Evolutionary conservation across 2,797 vertebrate genomes (phyloP), one percentile per base, ranked within the genome.

Genomic region (Cercopithecus diana): DNA sequence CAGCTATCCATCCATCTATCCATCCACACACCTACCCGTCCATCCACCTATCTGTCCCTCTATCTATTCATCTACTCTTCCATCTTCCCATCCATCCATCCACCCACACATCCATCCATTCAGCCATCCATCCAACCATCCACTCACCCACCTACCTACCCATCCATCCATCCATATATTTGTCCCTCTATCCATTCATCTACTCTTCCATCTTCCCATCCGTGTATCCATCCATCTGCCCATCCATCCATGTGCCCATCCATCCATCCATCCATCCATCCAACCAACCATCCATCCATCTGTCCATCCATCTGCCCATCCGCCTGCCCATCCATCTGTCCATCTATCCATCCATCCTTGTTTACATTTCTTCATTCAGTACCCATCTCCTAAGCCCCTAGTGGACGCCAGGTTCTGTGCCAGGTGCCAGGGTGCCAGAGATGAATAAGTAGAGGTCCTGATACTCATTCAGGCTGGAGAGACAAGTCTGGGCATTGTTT

Each of bases 71-170:
- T 30, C 28, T 61, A 15, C 58, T 30, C 28, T 61, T 33, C 58
- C 12, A 61, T 61, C 58, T 61, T 61, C 58, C 58, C 58, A 61
- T 61, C 28, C 58, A 64, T 55, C 3, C 26, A 28, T 1, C 17
- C 50, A 19, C 5, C 13, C 7, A 6, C 0, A 5, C 12, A 15
- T 7, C 12, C 5, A 61, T 61, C 5, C 2, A 64, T 64, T 2
- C 6, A 33, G 1, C 58, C 5, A 33, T 2, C 58, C 2, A 13
- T 0, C 55, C 8, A 3, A 9, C 10, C 4, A 13, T 26, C 1
- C 26, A 58, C 5, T 2, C 13, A 3, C 3, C 13, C 10, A 14
- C 2, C 28, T 5, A 14, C 3, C 13, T 13, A 61, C 3, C 28
- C 0, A 14, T 13, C 28, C 58, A 15, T 7, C 61, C 11, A 28